Base-by-base conservation (phyloP, 2,797 vertebrate species). In the Glyptemys insculpta region DNA sequence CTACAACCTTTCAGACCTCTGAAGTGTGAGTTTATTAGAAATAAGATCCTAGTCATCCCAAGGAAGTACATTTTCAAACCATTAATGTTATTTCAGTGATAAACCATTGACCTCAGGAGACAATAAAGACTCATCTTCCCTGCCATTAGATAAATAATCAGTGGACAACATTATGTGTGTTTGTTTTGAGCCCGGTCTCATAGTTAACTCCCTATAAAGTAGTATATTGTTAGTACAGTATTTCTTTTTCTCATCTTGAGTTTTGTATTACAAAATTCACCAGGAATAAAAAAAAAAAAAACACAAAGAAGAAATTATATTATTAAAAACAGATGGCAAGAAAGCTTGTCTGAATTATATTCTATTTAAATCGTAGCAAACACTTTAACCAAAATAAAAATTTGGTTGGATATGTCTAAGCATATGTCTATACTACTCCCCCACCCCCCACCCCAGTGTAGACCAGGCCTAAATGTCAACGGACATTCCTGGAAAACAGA, bases 211-310 rank as follows among this genome's bases (percentile, higher is more conserved):
- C 41, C 23, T 68, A 59, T 72, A 23, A 54, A 37, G 27, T 49
- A 68, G 47, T 37, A 62, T 4, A 34, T 34, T 34, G 15, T 31
- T 62, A 52, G 27, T 31, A 49, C 29, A 14, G 16, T 47, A 49
- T 65, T 90, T 93, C 44, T 83, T 72, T 88, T 85, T 41, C 41
- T 72, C 72, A 56, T 27, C 68, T 88, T 83, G 57, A 88, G 56
- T 27, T 56, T 47, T 9, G 54, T 3, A 34, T 54, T 27, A 81
- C n/a, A 41, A 57, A 9, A 15, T 0, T 1, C 27, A 62, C 84
- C 27, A 87, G 57, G 54, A 88, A 91, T 79, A 83, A 52, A 88
- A 91, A 0, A 76, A 93, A 93, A 74, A 90, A 0, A 78, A 92
- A 50, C 34, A 85, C 19, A 44, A 72, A 91, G 65, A 12, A 87